These are phyloP conservation scores for Rhinopomastus cyanomelas DNA, from an alignment of 2,113 vertebrate genomes.

Conservation along the genomic window DNA sequence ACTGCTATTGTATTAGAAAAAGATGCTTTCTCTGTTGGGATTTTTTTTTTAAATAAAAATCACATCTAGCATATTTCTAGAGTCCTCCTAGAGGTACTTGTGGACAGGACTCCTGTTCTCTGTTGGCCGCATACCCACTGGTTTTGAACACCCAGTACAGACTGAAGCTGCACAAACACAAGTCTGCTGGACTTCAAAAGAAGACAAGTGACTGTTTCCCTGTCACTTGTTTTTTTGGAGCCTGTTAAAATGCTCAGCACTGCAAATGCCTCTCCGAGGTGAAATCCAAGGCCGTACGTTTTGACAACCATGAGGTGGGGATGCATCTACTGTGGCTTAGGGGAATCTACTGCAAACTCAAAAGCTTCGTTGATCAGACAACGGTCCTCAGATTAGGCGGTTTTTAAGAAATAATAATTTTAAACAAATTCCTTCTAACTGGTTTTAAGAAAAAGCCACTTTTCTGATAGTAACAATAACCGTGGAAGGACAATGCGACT, in stretches of 20 bases:
- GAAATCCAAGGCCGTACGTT: neutral
- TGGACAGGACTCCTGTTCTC: neutral
- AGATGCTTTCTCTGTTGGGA: neutral
- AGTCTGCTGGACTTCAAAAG: neutral
- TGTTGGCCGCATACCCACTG: neutral
- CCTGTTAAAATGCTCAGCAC: neutral
- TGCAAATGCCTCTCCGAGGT: neutral
- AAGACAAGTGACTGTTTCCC: neutral
- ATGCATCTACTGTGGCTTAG: neutral
- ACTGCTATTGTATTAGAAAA: neutral
- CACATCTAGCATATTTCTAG: neutral
- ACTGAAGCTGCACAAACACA: neutral
- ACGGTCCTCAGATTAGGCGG: neutral
- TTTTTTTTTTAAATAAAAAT: neutral
- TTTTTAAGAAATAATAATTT: conserved; percentile 23
- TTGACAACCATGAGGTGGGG: neutral
- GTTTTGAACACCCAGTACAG: neutral
- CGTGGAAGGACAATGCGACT: neutral
- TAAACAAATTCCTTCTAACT: neutral
- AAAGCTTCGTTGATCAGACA: neutral
- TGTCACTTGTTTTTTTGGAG: neutral
- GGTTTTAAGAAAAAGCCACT: neutral
- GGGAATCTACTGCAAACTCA: neutral
- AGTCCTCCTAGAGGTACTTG: neutral
- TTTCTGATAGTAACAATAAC: neutral